Conservation (phyloP, 2,113 vertebrate species). For the Lophura nycthemera region DNA sequence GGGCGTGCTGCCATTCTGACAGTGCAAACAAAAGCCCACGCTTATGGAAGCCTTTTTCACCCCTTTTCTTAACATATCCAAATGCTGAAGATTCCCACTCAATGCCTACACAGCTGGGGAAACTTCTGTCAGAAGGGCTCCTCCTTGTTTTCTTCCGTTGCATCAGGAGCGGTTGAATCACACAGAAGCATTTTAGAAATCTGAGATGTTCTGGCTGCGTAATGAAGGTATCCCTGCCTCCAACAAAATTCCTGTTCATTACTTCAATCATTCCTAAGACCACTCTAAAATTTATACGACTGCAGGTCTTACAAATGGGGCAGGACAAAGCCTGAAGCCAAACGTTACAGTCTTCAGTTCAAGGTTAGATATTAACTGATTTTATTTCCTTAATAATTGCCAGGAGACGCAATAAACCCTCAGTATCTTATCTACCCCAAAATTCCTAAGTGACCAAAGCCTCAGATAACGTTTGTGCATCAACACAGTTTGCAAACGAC, state of each 20-base stretch:
- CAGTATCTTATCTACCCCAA: constrained; percentile 61
- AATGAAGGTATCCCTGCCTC: background rate
- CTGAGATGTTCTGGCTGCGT: background rate
- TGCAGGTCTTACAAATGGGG: background rate
- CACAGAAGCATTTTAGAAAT: background rate
- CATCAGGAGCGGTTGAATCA: background rate
- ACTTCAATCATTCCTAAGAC: background rate
- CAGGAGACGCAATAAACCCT: constrained; percentile 57
- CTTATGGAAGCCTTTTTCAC: background rate
- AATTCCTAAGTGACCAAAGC: constrained; percentile 48
- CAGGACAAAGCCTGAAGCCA: background rate
- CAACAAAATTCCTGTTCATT: background rate
- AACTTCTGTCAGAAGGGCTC: background rate
- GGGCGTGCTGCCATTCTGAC: background rate
- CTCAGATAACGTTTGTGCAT: constrained; percentile 58
- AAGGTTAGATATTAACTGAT: constrained; percentile 73
- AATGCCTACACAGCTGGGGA: background rate
- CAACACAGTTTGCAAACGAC: background rate
- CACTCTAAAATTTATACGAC: background rate
- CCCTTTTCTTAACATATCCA: background rate
- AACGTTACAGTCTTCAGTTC: background rate
- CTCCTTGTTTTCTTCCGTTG: background rate
- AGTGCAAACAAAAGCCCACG: background rate
- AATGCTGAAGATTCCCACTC: background rate
- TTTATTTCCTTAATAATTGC: constrained; percentile 73